phyloP scores from a whole-genome alignment of 2,113 vertebrate species.

The Campylorhamphus procurvoides region DNA sequence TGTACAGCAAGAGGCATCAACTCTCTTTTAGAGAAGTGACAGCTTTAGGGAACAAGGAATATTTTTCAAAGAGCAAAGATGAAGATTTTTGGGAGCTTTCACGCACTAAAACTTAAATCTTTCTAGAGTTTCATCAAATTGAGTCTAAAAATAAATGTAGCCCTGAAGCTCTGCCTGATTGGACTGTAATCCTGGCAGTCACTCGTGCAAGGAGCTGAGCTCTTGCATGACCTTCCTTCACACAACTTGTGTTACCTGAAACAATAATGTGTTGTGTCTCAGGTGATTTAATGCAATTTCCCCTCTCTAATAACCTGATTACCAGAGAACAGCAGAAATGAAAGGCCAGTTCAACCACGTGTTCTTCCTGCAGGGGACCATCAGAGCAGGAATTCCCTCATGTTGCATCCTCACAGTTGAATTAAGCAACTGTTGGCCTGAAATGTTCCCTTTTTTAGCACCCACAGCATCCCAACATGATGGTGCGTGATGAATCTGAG shows the following conservation, averaged over 20 bases:
- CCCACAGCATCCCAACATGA: conserved; percentile 68
- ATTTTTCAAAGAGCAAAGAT: neutral
- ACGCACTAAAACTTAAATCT: neutral
- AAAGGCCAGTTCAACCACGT: neutral
- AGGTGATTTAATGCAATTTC: neutral
- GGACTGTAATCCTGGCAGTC: neutral
- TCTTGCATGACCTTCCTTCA: neutral
- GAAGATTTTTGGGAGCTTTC: neutral
- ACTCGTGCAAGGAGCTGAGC: neutral
- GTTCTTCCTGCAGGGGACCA: neutral
- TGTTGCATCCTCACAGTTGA: fast-evolving
- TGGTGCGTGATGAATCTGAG: conserved; percentile 48
- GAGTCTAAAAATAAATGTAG: neutral
- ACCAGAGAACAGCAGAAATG: neutral
- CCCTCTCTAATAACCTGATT: neutral
- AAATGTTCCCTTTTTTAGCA: conserved; percentile 40
- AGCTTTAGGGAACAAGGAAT: neutral
- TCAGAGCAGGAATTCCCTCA: neutral
- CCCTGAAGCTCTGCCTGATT: neutral
- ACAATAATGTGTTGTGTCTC: neutral
- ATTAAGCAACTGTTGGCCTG: neutral
- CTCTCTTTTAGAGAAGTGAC: neutral
- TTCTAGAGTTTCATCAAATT: neutral
- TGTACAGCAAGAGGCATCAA: neutral
- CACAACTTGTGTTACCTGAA: neutral